phyloP scores from a whole-genome alignment of 2,113 vertebrate genomes.

The Falcunculus frontatus region DNA sequence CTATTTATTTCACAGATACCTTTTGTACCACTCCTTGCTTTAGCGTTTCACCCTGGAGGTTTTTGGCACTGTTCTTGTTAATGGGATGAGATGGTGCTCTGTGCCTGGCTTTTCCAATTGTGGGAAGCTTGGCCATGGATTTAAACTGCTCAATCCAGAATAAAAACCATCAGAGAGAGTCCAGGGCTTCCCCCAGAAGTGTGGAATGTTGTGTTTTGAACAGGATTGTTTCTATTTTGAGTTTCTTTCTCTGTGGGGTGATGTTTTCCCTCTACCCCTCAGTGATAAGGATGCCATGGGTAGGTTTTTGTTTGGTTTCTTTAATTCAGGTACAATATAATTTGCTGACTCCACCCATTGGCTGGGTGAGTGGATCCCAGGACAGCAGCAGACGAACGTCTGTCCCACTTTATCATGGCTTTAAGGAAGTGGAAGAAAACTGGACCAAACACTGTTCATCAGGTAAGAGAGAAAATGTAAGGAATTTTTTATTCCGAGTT shows the following conservation, averaged over 20 bases:
- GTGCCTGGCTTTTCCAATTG: not conserved
- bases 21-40: not conserved
- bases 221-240: not conserved
- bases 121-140: not conserved
- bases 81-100: not conserved
- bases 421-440: constrained; percentile 98
- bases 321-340: constrained; percentile 90
- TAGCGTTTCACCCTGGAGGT: not conserved
- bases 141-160: not conserved
- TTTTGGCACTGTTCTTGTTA: not conserved
- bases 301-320: not conserved
- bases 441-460: constrained; percentile 93
- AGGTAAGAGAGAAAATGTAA: constrained; percentile 68
- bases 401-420: constrained; percentile 88
- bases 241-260: not conserved
- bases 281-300: not conserved
- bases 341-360: constrained; percentile 87
- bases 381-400: constrained; percentile 77
- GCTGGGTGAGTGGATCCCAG: constrained; percentile 78
- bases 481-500: not conserved
- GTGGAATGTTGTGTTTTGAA: not conserved
- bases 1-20: not conserved
- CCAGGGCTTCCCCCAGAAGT: not conserved
- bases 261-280: accelerated
- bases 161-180: not conserved